phyloP scores from a whole-genome alignment of 1,140 invertebrate species.

The Bombus waltoni region DNA sequence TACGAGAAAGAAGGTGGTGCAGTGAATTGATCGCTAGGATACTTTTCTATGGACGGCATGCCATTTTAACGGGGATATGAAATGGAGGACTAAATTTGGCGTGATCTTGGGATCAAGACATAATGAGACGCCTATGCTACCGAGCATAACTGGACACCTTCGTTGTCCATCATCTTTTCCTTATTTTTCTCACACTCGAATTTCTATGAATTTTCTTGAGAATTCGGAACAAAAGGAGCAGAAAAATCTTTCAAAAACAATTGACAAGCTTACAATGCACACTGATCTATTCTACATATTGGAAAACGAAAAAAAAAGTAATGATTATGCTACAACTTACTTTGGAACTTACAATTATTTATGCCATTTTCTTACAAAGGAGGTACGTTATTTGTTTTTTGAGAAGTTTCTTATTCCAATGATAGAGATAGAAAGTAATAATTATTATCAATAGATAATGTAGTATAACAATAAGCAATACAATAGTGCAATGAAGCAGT shows the following conservation, averaged over 20 bases:
- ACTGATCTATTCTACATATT: too few species aligned
- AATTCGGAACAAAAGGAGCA: not conserved
- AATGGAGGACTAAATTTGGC: constrained; percentile 70
- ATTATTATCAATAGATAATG: too few species aligned
- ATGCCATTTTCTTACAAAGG: too few species aligned
- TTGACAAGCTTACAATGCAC: too few species aligned
- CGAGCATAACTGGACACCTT: constrained; percentile 38
- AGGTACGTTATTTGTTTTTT: too few species aligned
- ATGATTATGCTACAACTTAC: too few species aligned
- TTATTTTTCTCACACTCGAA: constrained; percentile 11
- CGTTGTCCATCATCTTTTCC: not conserved
- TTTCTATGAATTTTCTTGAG: not conserved
- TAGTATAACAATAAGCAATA: too few species aligned
- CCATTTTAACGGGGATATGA: constrained; percentile 41
- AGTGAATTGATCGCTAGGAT: constrained; percentile 56
- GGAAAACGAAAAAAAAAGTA: too few species aligned
- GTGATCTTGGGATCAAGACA: constrained; percentile 66
- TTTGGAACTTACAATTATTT: too few species aligned
- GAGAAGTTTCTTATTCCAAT: too few species aligned
- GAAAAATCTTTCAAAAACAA: not conserved
- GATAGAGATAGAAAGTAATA: too few species aligned
- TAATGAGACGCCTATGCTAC: constrained; percentile 61
- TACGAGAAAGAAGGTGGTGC: constrained; percentile 73
- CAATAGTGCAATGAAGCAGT: too few species aligned
- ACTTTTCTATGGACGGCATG: constrained; percentile 60